These are phyloP conservation scores for Bovichtus diacanthus DNA, from an alignment of 2,797 vertebrate genomes.

Conservation along the genomic window DNA sequence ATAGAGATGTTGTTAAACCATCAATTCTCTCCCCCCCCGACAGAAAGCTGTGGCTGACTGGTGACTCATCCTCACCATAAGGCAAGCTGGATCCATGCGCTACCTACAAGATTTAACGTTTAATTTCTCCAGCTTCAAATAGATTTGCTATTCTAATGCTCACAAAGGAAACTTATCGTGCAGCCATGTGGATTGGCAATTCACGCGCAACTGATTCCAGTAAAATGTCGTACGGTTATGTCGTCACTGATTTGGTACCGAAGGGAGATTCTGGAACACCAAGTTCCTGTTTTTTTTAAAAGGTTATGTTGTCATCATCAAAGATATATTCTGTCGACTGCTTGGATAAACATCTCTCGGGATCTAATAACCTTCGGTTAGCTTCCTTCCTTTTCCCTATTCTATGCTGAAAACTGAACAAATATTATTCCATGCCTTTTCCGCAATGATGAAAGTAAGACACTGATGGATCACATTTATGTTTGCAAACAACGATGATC, in stretches of 20 bases:
- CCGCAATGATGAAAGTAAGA: not conserved
- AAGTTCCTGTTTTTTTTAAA: constrained; percentile 16
- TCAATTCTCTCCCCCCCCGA: constrained; percentile 22
- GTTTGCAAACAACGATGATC: not conserved
- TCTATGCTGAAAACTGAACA: not conserved
- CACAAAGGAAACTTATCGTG: constrained; percentile 14
- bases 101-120: constrained; percentile 55
- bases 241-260: not conserved
- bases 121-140: constrained; percentile 47
- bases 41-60: constrained; percentile 33
- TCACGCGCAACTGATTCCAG: not conserved
- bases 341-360: constrained; percentile 6
- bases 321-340: constrained; percentile 27
- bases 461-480: not conserved
- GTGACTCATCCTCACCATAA: constrained; percentile 72
- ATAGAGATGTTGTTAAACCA: constrained; percentile 62
- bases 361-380: constrained; percentile 9
- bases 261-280: constrained; percentile 19
- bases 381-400: not conserved
- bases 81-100: constrained; percentile 34
- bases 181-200: constrained; percentile 17
- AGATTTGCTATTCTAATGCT: constrained; percentile 32
- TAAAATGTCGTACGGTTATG: not conserved
- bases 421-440: not conserved
- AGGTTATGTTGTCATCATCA: constrained; percentile 12